phyloP scores from a whole-genome alignment of 2,888 invertebrate species.

The Gastracanthus pulcherrimus region DNA sequence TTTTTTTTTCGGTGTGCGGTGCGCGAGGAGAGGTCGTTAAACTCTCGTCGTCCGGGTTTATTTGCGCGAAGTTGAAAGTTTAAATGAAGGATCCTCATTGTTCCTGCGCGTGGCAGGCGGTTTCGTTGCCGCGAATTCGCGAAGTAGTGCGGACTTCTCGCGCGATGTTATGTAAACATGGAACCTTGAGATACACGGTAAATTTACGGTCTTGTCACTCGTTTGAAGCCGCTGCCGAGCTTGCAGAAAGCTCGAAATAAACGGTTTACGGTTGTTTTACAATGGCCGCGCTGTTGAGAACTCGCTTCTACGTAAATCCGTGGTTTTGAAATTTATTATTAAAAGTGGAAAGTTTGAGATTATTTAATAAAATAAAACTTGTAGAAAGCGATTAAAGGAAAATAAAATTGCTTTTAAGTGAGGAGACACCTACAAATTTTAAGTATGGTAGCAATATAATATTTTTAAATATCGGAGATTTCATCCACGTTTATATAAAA shows the following conservation, averaged over 20 bases:
- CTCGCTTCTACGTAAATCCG: too few relatives aligned
- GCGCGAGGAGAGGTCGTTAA: background rate
- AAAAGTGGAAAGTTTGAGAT: too few relatives aligned
- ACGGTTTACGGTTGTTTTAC: constrained; percentile 34
- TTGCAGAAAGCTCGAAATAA: constrained; percentile 46
- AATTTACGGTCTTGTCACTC: constrained; percentile 37
- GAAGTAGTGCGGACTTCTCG: background rate
- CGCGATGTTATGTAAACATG: constrained; percentile 33
- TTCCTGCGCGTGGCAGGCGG: background rate
- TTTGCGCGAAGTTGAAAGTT: background rate
- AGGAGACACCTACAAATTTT: too few relatives aligned
- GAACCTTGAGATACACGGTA: constrained; percentile 29
- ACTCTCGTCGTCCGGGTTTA: background rate
- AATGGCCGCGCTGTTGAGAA: background rate
- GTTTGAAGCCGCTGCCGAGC: background rate
- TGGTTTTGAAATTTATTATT: too few relatives aligned
- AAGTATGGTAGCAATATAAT: too few relatives aligned
- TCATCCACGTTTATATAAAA: too few relatives aligned
- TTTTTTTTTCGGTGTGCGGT: background rate
- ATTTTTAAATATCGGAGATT: too few relatives aligned
- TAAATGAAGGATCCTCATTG: background rate
- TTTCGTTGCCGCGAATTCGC: too few relatives aligned
- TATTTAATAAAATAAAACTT: too few relatives aligned
- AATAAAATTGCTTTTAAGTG: too few relatives aligned
- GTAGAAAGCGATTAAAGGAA: too few relatives aligned